Evolutionary conservation across 2,888 invertebrate species (phyloP).

Genomic region (Sicus ferrugineus): DNA sequence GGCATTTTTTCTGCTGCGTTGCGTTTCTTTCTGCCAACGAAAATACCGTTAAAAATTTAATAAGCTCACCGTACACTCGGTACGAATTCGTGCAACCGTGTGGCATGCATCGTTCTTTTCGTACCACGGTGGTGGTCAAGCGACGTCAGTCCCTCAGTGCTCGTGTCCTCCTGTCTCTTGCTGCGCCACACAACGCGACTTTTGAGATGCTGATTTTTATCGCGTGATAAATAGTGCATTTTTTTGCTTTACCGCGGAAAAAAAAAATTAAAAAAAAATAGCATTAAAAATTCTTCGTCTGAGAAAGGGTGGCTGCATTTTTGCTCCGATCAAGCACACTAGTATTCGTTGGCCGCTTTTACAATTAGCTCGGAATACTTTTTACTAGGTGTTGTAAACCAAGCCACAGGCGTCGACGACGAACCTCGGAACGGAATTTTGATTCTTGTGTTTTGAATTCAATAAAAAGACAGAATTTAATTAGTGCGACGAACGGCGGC

Average conservation of each 20-base stretch:
- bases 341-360: conserved; percentile 18
- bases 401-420: no score
- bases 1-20: no score
- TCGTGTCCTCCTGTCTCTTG: neutral
- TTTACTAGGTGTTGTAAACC: no score
- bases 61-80: no score
- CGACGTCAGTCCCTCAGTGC: neutral
- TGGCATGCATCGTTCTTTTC: neutral
- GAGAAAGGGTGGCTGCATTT: conserved; percentile 18
- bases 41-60: no score
- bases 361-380: neutral
- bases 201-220: conserved; percentile 18
- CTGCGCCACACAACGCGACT: neutral
- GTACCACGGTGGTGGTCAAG: neutral
- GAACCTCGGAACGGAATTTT: no score
- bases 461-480: no score
- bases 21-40: no score
- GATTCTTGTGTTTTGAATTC: no score
- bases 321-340: conserved; percentile 19
- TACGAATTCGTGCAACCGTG: no score
- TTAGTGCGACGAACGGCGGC: no score
- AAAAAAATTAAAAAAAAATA: conserved; percentile 4
- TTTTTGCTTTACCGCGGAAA: no score
- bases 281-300: neutral
- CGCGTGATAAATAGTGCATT: conserved; percentile 19